A percentile compares a stretch with the other conserved stretches of the same genome.
phyloP scores from a whole-genome alignment of 2,113 vertebrate species.

The Scortum barcoo region DNA sequence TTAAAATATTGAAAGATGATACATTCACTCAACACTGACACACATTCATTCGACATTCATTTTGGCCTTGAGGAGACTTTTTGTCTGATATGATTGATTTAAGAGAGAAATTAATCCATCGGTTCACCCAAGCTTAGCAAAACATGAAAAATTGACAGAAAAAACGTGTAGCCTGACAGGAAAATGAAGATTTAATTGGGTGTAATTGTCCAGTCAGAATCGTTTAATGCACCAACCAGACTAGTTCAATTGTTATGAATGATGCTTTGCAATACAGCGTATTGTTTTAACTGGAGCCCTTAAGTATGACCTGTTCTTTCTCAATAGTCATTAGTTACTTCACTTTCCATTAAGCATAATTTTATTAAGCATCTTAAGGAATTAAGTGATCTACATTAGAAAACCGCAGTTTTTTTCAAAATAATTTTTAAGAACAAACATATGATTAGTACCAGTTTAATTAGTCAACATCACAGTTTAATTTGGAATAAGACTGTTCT shows the following conservation, averaged over 20 bases:
- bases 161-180: constrained; percentile 45
- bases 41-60: constrained; percentile 47
- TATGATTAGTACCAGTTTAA: background rate
- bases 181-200: constrained; percentile 70
- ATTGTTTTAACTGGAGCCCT: constrained; percentile 17
- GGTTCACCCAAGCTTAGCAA: constrained; percentile 35
- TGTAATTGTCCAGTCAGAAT: constrained; percentile 59
- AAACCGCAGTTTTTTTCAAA: too few relatives aligned
- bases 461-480: background rate
- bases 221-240: constrained; percentile 41
- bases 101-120: constrained; percentile 55
- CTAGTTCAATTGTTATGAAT: constrained; percentile 22
- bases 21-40: constrained; percentile 41
- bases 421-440: too few relatives aligned
- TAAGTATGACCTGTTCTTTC: background rate
- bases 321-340: background rate
- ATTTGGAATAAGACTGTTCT: background rate
- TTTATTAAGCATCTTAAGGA: background rate
- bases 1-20: constrained; percentile 51
- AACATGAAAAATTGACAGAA: constrained; percentile 58
- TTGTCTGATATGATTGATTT: constrained; percentile 70
- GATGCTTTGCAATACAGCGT: constrained; percentile 5
- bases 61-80: constrained; percentile 64
- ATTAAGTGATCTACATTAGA: too few relatives aligned
- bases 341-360: background rate